Conservation (phyloP, 2,113 vertebrate genomes). For the Oenanthe oenanthe region DNA sequence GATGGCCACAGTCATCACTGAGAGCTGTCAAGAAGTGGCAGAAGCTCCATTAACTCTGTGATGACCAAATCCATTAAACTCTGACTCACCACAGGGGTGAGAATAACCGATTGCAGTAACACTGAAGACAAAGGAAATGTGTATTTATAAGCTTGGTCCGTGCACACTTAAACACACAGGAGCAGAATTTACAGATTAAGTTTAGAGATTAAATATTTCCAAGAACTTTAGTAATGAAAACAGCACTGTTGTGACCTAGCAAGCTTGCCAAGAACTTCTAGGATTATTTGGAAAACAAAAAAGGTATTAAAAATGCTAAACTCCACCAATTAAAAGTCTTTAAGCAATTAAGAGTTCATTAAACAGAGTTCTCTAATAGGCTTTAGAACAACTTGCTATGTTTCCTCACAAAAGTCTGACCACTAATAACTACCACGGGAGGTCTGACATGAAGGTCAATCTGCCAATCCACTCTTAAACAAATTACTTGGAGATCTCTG, state of each 20-base stretch:
- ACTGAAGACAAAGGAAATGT: neutral
- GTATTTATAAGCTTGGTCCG: accelerated
- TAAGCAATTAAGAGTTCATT: neutral
- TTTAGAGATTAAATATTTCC: neutral
- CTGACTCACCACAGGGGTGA: neutral
- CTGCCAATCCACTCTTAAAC: neutral
- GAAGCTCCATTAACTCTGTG: neutral
- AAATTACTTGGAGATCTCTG: neutral
- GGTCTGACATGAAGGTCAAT: accelerated
- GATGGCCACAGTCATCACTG: neutral
- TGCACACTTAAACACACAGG: neutral
- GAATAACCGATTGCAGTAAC: neutral
- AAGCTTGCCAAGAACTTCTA: neutral
- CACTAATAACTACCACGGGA: accelerated
- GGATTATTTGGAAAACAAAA: neutral
- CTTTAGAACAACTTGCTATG: neutral
- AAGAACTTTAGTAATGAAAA: neutral
- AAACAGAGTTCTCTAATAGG: neutral
- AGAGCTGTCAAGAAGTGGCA: neutral
- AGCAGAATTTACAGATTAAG: neutral
- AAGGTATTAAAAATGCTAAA: neutral
- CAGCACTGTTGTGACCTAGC: neutral
- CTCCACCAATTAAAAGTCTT: neutral
- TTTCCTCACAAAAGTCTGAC: neutral
- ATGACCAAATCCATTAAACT: neutral